Evolutionary conservation across 2,888 invertebrate species (phyloP).

Genomic region (Hartigia nigra): DNA sequence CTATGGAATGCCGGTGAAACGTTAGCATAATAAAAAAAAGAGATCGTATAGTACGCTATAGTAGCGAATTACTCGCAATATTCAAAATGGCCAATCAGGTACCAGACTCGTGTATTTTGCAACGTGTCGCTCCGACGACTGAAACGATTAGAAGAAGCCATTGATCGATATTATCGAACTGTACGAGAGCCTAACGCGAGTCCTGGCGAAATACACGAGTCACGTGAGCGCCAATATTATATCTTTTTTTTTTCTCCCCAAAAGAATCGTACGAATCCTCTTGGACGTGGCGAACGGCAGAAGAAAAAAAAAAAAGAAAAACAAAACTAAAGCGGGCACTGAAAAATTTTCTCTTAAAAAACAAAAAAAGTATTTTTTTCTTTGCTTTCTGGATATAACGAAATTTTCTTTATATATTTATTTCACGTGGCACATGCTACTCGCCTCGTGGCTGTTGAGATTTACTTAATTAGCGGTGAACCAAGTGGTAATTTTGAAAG

Average conservation of each 20-base stretch:
- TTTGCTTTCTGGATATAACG: neutral
- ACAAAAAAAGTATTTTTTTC: no score
- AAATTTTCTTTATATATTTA: neutral
- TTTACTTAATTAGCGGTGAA: neutral
- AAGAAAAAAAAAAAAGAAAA: constrained; percentile 14
- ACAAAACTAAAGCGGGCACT: constrained; percentile 9
- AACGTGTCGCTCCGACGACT: neutral
- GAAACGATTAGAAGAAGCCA: constrained; percentile 5
- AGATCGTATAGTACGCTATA: constrained; percentile 29
- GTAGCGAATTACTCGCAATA: constrained; percentile 29
- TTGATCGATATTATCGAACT: constrained; percentile 18
- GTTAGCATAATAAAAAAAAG: constrained; percentile 20
- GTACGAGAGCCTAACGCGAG: constrained; percentile 6
- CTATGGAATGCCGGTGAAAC: constrained; percentile 38
- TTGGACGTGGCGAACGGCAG: constrained; percentile 26
- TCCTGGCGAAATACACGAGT: neutral
- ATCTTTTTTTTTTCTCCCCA: neutral
- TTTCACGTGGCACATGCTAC: neutral
- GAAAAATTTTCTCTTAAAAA: neutral
- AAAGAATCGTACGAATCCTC: constrained; percentile 36
- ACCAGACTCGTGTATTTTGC: constrained; percentile 16
- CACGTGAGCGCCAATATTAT: neutral
- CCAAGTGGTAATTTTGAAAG: neutral
- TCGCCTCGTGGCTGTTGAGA: neutral
- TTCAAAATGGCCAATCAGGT: constrained; percentile 29